A percentile compares a stretch with the other conserved stretches of the same genome.
Evolutionary conservation across 1,140 invertebrate genomes (phyloP).

Genomic region (Aphelinus atriplicis): DNA sequence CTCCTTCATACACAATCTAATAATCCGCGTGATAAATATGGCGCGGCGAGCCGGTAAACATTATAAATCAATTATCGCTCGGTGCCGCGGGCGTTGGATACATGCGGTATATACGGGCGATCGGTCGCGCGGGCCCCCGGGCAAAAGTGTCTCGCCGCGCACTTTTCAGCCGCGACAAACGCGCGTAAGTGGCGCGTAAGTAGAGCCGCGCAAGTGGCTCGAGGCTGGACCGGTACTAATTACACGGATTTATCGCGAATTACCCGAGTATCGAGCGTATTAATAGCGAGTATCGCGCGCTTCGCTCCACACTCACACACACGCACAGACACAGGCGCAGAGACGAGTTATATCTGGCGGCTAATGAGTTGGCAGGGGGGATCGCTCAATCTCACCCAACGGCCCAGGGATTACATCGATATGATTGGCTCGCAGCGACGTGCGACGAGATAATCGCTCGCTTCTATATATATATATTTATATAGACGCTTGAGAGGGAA

Average conservation of each 20-base stretch:
- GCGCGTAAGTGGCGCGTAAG: not conserved
- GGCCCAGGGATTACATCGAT: too few relatives aligned
- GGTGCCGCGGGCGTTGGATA: not conserved
- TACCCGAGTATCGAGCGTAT: constrained; percentile 8
- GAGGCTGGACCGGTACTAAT: constrained; percentile 2
- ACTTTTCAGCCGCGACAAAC: not conserved
- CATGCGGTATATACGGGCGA: not conserved
- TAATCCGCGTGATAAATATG: too few relatives aligned
- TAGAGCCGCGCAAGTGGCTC: too few relatives aligned
- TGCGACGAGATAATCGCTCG: not conserved
- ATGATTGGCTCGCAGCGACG: not conserved
- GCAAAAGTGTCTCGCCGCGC: not conserved
- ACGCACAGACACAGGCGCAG: too few relatives aligned
- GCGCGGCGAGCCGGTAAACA: too few relatives aligned
- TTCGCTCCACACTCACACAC: not conserved
- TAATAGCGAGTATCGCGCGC: constrained; percentile 8
- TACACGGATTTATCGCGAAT: not conserved
- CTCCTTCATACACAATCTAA: too few relatives aligned
- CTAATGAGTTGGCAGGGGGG: constrained; percentile 18
- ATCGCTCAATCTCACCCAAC: constrained; percentile 21
- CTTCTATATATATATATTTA: too few relatives aligned
- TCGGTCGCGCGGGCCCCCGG: too few relatives aligned
- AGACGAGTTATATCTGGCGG: too few relatives aligned
- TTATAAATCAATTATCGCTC: not conserved
- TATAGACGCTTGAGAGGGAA: too few relatives aligned